These are phyloP conservation scores for Pagetopsis macropterus DNA, from an alignment of 2,797 vertebrate genomes.

Conservation along the genomic window DNA sequence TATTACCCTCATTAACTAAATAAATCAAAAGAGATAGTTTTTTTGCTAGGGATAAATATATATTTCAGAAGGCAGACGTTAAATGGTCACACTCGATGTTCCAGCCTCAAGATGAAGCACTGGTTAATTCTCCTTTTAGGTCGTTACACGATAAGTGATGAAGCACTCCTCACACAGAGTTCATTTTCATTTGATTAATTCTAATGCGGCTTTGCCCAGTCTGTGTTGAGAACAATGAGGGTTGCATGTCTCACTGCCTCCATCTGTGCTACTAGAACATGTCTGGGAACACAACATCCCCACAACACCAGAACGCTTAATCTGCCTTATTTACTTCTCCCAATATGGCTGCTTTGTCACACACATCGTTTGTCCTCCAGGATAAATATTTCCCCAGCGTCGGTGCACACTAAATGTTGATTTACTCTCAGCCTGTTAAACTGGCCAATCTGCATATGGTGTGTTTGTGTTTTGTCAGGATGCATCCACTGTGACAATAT, in stretches of 20 bases:
- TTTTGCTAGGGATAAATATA: not conserved
- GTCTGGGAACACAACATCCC: slow-evolving; percentile 74
- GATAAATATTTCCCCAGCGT: slow-evolving; percentile 81
- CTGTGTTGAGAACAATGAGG: slow-evolving; percentile 70
- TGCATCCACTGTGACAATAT: slow-evolving; percentile 72
- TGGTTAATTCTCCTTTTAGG: slow-evolving; percentile 46
- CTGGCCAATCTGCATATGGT: slow-evolving; percentile 77
- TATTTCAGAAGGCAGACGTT: slow-evolving; percentile 18
- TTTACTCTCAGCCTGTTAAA: slow-evolving; percentile 81
- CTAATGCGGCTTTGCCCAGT: slow-evolving; percentile 61
- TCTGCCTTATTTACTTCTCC: slow-evolving; percentile 83
- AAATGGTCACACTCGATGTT: slow-evolving; percentile 13
- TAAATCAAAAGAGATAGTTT: not conserved
- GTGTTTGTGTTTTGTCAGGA: slow-evolving; percentile 73
- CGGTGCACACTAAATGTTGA: slow-evolving; percentile 76
- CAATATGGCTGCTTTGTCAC: slow-evolving; percentile 81
- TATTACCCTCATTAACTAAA: not conserved
- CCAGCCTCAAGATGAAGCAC: slow-evolving; percentile 11
- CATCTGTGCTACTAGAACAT: slow-evolving; percentile 81
- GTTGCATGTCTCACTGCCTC: slow-evolving; percentile 80
- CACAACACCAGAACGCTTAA: slow-evolving; percentile 77
- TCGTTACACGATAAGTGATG: slow-evolving; percentile 43
- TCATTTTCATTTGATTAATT: slow-evolving; percentile 75
- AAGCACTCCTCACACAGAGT: slow-evolving; percentile 52
- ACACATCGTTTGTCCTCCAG: slow-evolving; percentile 78